Conservation (phyloP, 1,140 invertebrate species). For the Trialeurodes vaporariorum region DNA sequence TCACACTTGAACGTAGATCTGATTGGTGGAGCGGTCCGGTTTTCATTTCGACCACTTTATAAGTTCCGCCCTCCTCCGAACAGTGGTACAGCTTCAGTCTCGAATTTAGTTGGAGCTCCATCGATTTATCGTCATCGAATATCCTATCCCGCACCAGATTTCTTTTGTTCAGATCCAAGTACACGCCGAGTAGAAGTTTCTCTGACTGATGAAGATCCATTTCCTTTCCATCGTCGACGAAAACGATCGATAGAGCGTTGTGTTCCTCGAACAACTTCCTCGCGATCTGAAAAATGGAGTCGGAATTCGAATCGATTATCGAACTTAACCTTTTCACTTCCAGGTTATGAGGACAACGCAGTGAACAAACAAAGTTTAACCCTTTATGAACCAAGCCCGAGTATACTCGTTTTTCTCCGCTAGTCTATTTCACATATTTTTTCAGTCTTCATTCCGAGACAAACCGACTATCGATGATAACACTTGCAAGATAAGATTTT, state of each 20-base stretch:
- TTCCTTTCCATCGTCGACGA: slow-evolving; percentile 79
- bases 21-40: slow-evolving; percentile 62
- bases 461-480: too few species aligned
- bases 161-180: slow-evolving; percentile 52
- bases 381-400: too few species aligned
- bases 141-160: slow-evolving; percentile 41
- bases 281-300: slow-evolving; percentile 33
- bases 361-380: too few species aligned
- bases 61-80: slow-evolving; percentile 63
- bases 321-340: too few species aligned
- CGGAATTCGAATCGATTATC: too few species aligned
- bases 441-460: too few species aligned
- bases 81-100: slow-evolving; percentile 53
- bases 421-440: too few species aligned
- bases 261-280: slow-evolving; percentile 33
- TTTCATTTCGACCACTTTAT: slow-evolving; percentile 78
- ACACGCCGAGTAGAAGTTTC: slow-evolving; percentile 50
- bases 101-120: slow-evolving; percentile 32
- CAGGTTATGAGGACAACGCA: too few species aligned
- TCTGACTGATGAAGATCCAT: slow-evolving; percentile 51
- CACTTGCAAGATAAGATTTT: too few species aligned
- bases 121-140: slow-evolving; percentile 26
- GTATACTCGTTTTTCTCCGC: too few species aligned
- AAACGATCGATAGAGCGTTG: slow-evolving; percentile 44
- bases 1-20: slow-evolving; percentile 65